phyloP scores from a whole-genome alignment of 2,888 invertebrate genomes.

The Ectemnius lituratus region DNA sequence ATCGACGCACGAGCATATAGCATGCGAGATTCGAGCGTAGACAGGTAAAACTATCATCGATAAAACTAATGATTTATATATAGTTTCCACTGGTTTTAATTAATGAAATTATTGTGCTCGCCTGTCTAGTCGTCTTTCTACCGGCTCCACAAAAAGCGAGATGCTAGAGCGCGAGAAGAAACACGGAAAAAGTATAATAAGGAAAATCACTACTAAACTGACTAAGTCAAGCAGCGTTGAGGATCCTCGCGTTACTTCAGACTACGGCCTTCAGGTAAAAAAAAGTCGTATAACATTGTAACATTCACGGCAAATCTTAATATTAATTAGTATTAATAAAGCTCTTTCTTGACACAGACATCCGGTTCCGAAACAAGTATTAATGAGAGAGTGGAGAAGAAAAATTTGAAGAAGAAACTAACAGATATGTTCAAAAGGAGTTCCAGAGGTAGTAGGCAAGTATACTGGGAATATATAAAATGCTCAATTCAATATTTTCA shows the following conservation, averaged over 20 bases:
- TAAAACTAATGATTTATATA: background rate
- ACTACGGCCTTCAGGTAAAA: slow-evolving; percentile 72
- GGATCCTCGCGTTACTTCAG: slow-evolving; percentile 79
- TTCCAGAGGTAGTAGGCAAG: slow-evolving; percentile 68
- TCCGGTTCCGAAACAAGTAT: slow-evolving; percentile 75
- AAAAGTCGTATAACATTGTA: background rate
- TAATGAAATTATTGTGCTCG: background rate
- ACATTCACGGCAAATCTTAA: background rate
- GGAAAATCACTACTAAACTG: slow-evolving; percentile 88
- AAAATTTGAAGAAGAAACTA: slow-evolving; percentile 88
- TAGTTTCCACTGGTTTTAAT: background rate
- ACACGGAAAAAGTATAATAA: slow-evolving; percentile 88
- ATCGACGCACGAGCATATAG: slow-evolving; percentile 81
- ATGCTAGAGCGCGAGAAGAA: slow-evolving; percentile 87
- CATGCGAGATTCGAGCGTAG: slow-evolving; percentile 87
- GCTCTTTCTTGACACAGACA: slow-evolving; percentile 61
- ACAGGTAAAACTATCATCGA: slow-evolving; percentile 80
- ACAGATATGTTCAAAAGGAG: slow-evolving; percentile 90
- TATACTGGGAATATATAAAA: slow-evolving; percentile 17
- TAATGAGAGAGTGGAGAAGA: slow-evolving; percentile 79
- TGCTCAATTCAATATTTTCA: too few relatives aligned
- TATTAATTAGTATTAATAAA: slow-evolving; percentile 14
- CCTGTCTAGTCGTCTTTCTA: slow-evolving; percentile 84
- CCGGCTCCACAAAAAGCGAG: slow-evolving; percentile 92
- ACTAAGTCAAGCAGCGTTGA: slow-evolving; percentile 92